Conservation (phyloP, 2,888 invertebrate genomes). For the Acleris literana region DNA sequence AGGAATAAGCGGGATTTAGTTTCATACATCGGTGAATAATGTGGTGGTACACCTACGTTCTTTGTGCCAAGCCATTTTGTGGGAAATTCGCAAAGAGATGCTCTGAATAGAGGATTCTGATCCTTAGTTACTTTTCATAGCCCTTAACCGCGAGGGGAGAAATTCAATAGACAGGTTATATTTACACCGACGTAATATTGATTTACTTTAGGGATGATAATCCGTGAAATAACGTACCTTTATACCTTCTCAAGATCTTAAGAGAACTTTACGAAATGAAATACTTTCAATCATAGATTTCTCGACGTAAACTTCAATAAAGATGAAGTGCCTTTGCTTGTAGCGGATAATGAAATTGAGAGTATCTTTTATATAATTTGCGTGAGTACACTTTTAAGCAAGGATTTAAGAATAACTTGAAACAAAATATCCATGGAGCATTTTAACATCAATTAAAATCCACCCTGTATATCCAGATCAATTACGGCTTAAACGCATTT, state of each 20-base stretch:
- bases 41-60: slow-evolving; percentile 36
- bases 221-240: slow-evolving; percentile 19
- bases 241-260: not conserved
- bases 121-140: slow-evolving; percentile 58
- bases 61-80: slow-evolving; percentile 59
- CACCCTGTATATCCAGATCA: slow-evolving; percentile 32
- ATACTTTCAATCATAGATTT: not conserved
- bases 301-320: not conserved
- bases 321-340: not conserved
- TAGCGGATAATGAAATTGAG: not conserved
- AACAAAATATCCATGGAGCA: too few species aligned
- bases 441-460: not conserved
- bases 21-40: slow-evolving; percentile 5
- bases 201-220: slow-evolving; percentile 29
- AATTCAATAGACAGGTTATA: slow-evolving; percentile 46
- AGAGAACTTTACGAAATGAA: not conserved
- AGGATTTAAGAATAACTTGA: too few species aligned
- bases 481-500: slow-evolving; percentile 38
- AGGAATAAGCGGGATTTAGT: slow-evolving; percentile 1
- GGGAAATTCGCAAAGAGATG: slow-evolving; percentile 57
- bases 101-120: slow-evolving; percentile 57
- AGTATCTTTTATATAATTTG: not conserved
- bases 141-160: slow-evolving; percentile 45
- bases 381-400: too few species aligned
- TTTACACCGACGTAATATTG: slow-evolving; percentile 30